These are phyloP conservation scores for Xanthorhoe designata DNA, from an alignment of 2,888 invertebrate genomes.

Conservation along the genomic window DNA sequence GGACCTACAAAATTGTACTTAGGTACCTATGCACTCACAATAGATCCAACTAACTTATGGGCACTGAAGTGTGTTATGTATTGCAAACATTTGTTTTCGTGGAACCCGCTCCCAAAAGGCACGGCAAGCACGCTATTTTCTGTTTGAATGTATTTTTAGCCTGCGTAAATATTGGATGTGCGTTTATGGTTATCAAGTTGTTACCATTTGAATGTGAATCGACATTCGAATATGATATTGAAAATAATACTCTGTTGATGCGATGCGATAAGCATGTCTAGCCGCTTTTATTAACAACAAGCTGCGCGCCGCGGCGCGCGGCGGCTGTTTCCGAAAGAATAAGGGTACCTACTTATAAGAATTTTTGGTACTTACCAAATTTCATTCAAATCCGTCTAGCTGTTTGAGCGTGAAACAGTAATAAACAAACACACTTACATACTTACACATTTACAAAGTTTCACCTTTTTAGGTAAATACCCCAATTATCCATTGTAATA, in stretches of 20 bases:
- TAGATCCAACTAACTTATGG: not conserved
- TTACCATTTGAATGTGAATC: slow-evolving; percentile 3
- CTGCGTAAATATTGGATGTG: slow-evolving; percentile 23
- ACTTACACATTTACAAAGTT: too few relatives aligned
- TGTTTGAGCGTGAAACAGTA: too few relatives aligned
- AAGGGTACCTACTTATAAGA: too few relatives aligned
- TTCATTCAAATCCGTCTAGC: too few relatives aligned
- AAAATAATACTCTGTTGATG: not conserved
- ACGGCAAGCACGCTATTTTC: slow-evolving; percentile 7
- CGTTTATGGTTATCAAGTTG: slow-evolving; percentile 8
- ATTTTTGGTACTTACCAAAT: too few relatives aligned
- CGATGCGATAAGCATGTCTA: too few relatives aligned
- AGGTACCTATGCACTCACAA: not conserved
- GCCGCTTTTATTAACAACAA: too few relatives aligned
- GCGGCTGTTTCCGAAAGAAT: too few relatives aligned
- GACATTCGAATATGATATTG: slow-evolving; percentile 14
- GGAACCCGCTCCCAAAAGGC: slow-evolving; percentile 5
- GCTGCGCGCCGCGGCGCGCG: too few relatives aligned
- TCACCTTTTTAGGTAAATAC: too few relatives aligned
- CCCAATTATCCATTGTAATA: too few relatives aligned
- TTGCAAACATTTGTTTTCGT: slow-evolving; percentile 17
- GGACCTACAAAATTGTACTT: not conserved
- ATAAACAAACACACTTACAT: too few relatives aligned
- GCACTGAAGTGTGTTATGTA: slow-evolving; percentile 2
- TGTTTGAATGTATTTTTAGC: slow-evolving; percentile 21